These are phyloP conservation scores for Megaceryle maxima DNA, from an alignment of 2,113 vertebrate genomes.

Conservation along the genomic window DNA sequence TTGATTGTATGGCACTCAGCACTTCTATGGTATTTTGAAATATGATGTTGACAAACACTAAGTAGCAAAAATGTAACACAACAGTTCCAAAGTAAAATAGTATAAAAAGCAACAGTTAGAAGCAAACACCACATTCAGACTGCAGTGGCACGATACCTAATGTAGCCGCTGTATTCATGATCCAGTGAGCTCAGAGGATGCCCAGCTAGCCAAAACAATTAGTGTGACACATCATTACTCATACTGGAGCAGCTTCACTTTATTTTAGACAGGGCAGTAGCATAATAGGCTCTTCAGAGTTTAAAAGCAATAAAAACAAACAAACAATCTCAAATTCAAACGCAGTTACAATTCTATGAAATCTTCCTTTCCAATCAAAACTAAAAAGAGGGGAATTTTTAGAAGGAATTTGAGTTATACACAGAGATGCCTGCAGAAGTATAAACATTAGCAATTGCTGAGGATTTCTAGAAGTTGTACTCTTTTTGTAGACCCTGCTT, in stretches of 20 bases:
- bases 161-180: background rate
- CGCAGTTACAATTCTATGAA: background rate
- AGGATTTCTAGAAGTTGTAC: background rate
- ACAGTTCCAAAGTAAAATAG: background rate
- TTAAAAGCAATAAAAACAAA: background rate
- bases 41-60: constrained; percentile 45
- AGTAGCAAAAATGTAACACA: background rate
- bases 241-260: constrained; percentile 31
- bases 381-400: background rate
- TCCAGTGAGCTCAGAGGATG: constrained; percentile 39
- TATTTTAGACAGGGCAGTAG: background rate
- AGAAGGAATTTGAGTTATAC: background rate
- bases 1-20: constrained; percentile 17
- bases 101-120: background rate
- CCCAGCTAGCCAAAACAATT: constrained; percentile 56
- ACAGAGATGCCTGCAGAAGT: background rate
- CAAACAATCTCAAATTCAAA: background rate
- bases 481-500: background rate
- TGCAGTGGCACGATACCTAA: background rate
- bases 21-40: background rate
- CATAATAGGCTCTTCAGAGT: constrained; percentile 30
- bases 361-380: background rate
- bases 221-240: constrained; percentile 55
- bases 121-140: background rate
- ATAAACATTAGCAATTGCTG: background rate